phyloP scores from a whole-genome alignment of 2,888 invertebrate genomes.

The Platycheirus albimanus region DNA sequence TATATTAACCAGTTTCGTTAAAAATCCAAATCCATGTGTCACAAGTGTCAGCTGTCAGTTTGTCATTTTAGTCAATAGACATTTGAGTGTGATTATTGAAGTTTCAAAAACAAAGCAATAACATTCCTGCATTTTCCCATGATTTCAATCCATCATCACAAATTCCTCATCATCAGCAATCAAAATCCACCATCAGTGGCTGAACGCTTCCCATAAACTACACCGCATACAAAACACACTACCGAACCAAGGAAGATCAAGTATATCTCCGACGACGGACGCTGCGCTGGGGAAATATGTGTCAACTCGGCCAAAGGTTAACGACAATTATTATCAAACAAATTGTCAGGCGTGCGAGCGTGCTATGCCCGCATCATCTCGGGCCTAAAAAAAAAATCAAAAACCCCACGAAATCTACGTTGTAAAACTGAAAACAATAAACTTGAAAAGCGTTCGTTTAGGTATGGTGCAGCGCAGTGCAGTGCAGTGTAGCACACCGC shows the following conservation, averaged over 20 bases:
- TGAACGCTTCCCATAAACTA: constrained; percentile 58
- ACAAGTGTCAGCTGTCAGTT: no score
- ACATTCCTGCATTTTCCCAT: constrained; percentile 68
- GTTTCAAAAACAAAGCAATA: no score
- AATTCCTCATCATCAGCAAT: constrained; percentile 57
- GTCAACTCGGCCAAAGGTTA: constrained; percentile 81
- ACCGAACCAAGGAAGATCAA: constrained; percentile 45
- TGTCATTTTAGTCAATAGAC: no score
- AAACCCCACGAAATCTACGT: constrained; percentile 26
- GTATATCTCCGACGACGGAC: not conserved
- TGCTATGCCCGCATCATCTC: constrained; percentile 27
- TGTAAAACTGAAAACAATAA: constrained; percentile 54
- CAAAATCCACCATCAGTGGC: constrained; percentile 40
- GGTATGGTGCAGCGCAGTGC: not conserved
- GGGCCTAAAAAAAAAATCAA: constrained; percentile 18
- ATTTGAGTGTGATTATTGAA: no score
- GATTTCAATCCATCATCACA: constrained; percentile 76
- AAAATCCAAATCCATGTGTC: no score
- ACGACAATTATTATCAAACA: constrained; percentile 82
- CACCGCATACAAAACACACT: constrained; percentile 53
- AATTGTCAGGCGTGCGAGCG: constrained; percentile 80
- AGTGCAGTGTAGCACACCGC: no score
- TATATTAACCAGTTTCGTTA: no score
- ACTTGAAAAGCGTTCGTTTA: constrained; percentile 65
- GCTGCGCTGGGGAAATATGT: constrained; percentile 76